These are phyloP conservation scores for Tauraco hartlaubi DNA, from an alignment of 2,797 vertebrate species.

Conservation along the genomic window DNA sequence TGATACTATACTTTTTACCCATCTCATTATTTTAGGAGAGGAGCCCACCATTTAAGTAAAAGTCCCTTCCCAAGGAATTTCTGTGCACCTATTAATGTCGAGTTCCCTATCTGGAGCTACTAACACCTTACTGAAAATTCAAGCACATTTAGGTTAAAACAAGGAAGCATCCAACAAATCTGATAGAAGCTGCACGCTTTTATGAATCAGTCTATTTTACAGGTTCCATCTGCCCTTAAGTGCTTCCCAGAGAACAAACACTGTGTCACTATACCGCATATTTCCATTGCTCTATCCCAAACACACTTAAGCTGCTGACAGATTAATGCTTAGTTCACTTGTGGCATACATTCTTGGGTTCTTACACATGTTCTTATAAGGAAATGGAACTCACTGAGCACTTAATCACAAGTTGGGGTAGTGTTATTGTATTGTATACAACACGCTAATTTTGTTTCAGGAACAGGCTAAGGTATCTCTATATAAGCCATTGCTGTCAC, in stretches of 20 bases:
- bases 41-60: not conserved
- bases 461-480: slow-evolving; percentile 38
- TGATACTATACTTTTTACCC: not conserved
- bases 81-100: not conserved
- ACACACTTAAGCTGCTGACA: slow-evolving; percentile 76
- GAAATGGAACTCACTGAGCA: slow-evolving; percentile 67
- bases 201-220: slow-evolving; percentile 42
- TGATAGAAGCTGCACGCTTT: not conserved
- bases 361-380: slow-evolving; percentile 77
- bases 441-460: slow-evolving; percentile 25
- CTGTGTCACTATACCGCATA: slow-evolving; percentile 26
- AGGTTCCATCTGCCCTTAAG: slow-evolving; percentile 65
- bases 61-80: not conserved
- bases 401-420: slow-evolving; percentile 55
- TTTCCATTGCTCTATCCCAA: slow-evolving; percentile 65
- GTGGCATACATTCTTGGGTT: slow-evolving; percentile 66
- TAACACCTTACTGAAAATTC: not conserved
- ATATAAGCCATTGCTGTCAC: slow-evolving; percentile 12
- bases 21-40: not conserved
- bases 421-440: slow-evolving; percentile 39
- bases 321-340: slow-evolving; percentile 73
- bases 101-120: not conserved
- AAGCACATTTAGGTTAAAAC: slow-evolving; percentile 27
- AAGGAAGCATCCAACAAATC: slow-evolving; percentile 29
- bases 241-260: slow-evolving; percentile 66